These are phyloP conservation scores for Brachionus asplanchnoidis DNA, from an alignment of 1,140 invertebrate genomes.

Conservation along the genomic window DNA sequence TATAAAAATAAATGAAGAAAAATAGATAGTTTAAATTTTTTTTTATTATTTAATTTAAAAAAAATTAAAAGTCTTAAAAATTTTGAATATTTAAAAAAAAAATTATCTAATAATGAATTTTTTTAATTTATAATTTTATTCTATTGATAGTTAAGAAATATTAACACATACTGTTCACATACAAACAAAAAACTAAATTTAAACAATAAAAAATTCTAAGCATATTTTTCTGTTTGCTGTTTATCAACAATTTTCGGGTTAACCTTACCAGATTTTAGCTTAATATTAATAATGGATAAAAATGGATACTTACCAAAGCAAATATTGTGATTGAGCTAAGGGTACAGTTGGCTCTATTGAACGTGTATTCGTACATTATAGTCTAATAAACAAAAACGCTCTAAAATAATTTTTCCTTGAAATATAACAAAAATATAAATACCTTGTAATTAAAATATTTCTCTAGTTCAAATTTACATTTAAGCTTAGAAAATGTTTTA, in stretches of 20 bases:
- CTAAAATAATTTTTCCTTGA: neutral
- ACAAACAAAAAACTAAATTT: too few species aligned
- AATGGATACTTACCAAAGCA: neutral
- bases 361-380: constrained; percentile 10
- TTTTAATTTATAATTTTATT: too few species aligned
- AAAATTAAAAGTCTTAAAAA: too few species aligned
- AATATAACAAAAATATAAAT: constrained; percentile 4
- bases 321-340: constrained; percentile 22
- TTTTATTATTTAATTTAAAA: too few species aligned
- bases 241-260: neutral
- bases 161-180: too few species aligned
- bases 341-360: constrained; percentile 7
- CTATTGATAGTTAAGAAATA: too few species aligned
- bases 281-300: neutral
- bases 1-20: too few species aligned
- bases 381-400: neutral
- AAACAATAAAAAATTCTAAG: too few species aligned
- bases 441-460: neutral
- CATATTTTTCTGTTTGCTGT: too few species aligned
- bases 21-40: too few species aligned
- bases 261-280: neutral
- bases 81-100: too few species aligned
- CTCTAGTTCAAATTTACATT: constrained; percentile 31
- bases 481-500: constrained; percentile 8
- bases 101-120: too few species aligned